Conservation (phyloP, 2,113 vertebrate genomes). For the Budorcas taxicolor region DNA sequence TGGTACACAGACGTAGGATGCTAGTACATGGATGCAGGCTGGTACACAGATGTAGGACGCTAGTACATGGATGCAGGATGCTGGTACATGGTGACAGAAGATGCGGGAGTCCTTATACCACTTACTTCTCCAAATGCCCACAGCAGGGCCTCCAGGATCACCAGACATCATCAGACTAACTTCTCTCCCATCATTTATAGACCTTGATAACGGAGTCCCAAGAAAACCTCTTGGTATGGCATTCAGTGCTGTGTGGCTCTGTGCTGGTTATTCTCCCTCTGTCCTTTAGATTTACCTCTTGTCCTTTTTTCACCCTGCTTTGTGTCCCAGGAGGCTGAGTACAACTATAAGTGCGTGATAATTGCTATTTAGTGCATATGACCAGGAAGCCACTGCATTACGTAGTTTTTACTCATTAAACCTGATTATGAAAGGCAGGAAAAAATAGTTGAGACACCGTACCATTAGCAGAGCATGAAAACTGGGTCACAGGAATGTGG, state of each 20-base stretch:
- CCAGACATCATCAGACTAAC: not conserved
- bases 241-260: not conserved
- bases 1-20: not conserved
- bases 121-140: not conserved
- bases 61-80: not conserved
- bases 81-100: not conserved
- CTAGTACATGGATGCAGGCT: not conserved
- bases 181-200: not conserved
- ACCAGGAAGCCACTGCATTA: not conserved
- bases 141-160: not conserved
- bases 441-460: not conserved
- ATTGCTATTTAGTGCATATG: not conserved
- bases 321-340: not conserved
- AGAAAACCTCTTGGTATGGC: not conserved
- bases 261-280: not conserved
- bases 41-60: not conserved
- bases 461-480: not conserved
- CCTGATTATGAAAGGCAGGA: not conserved
- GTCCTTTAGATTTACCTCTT: not conserved
- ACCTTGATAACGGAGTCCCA: not conserved
- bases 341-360: not conserved
- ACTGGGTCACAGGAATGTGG: not conserved
- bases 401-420: not conserved
- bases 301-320: not conserved
- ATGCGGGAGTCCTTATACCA: not conserved